Percentiles rank a stretch among this genome's conserved stretches.
Conservation (phyloP, 2,797 vertebrate genomes). For the Octomys mimax region DNA sequence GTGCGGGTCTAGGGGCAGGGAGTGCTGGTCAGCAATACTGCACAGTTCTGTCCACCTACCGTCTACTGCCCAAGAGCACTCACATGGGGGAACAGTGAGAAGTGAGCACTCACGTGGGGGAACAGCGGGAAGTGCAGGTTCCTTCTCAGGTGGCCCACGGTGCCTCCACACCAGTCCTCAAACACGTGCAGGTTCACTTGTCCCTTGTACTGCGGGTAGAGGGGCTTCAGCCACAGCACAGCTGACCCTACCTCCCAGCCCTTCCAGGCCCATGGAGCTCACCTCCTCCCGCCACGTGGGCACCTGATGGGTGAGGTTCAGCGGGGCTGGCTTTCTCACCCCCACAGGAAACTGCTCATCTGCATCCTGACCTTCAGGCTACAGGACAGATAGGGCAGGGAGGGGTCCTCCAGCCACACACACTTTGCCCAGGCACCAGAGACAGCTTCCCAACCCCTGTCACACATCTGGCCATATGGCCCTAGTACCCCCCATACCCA, state of each 20-base stretch:
- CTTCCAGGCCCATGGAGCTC: background rate
- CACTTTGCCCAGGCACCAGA: no score
- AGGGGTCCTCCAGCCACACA: background rate
- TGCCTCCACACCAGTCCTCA: slow-evolving; percentile 98
- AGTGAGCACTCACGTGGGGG: slow-evolving; percentile 97
- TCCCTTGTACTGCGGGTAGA: slow-evolving; percentile 93
- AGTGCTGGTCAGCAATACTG: background rate
- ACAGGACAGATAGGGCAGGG: background rate
- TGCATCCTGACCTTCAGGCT: slow-evolving; percentile 79
- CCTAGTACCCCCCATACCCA: background rate
- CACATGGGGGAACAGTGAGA: slow-evolving; percentile 97
- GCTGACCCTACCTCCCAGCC: background rate
- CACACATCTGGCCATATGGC: background rate
- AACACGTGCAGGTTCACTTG: slow-evolving; percentile 98
- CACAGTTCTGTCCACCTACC: background rate
- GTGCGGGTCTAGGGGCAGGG: slow-evolving; percentile 92
- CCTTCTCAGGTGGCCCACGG: slow-evolving; percentile 94
- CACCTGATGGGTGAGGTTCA: slow-evolving; percentile 87
- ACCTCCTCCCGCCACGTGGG: slow-evolving; percentile 88
- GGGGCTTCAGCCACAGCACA: background rate
- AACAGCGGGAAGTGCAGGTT: slow-evolving; percentile 98
- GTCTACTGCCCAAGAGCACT: slow-evolving; percentile 85
- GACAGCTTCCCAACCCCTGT: background rate
- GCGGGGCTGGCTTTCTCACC: background rate
- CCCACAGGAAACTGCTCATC: slow-evolving; percentile 70